These are phyloP conservation scores for Drosophila varians DNA, from an alignment of 1,140 invertebrate species.

Conservation along the genomic window DNA sequence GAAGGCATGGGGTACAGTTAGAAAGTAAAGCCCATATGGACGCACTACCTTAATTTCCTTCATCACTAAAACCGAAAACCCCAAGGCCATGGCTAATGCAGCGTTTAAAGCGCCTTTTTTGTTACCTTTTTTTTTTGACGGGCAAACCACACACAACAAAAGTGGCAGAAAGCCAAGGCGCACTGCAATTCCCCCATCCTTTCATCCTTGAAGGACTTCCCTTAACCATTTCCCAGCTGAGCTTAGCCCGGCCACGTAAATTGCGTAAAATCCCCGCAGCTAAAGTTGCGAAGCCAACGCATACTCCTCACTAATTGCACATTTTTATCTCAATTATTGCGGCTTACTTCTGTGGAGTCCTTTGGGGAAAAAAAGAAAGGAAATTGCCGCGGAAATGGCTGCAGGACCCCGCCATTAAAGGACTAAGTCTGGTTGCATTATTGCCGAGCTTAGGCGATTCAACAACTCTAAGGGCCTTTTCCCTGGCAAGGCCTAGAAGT, in stretches of 20 bases:
- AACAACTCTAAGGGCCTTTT: conserved; percentile 1
- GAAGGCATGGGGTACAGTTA: too few species aligned
- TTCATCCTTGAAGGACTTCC: not conserved
- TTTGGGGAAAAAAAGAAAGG: not conserved
- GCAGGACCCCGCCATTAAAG: conserved; percentile 21
- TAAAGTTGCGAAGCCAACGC: conserved; percentile 44
- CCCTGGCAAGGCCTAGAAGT: not conserved
- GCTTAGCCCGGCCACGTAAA: conserved; percentile 51
- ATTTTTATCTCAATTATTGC: conserved; percentile 79
- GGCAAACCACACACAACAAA: conserved; percentile 43
- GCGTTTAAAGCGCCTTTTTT: conserved; percentile 39
- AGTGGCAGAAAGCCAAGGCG: conserved; percentile 48
- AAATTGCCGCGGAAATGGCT: not conserved
- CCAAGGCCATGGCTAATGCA: conserved; percentile 31
- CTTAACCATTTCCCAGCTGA: conserved; percentile 22
- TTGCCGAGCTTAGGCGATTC: conserved; percentile 33
- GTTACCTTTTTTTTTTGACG: conserved; percentile 35
- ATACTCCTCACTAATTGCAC: conserved; percentile 70
- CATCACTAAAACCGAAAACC: conserved; percentile 18
- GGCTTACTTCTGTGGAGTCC: conserved; percentile 53
- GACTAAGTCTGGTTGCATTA: conserved; percentile 41
- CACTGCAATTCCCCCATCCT: not conserved
- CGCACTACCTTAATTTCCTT: not conserved
- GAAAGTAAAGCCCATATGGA: not conserved
- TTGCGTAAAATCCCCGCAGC: conserved; percentile 65